Evolutionary conservation across 2,888 invertebrate genomes (phyloP), one percentile per base, ranked within the genome.

Genomic region (Tetramorium bicarinatum): DNA sequence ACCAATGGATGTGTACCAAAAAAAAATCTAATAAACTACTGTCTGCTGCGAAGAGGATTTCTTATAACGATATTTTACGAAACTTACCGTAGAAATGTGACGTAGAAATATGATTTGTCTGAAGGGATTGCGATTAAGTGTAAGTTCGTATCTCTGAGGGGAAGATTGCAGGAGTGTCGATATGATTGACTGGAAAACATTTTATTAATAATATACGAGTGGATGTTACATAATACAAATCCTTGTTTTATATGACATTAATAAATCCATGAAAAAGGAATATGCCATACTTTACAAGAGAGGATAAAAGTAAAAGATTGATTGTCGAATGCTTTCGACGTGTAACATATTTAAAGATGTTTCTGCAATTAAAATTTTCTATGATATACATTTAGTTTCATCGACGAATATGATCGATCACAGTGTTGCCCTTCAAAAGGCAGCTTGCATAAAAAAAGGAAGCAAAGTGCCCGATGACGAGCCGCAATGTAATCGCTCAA

Each of bases 351-450:
- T 9, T 54, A 6, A 34, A 56, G 67, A 4, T 47, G 29, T 66
- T 34, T 69, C 56, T 56, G n/a, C 49, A 15, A 34, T 62, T 34
- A 18, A 25, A 13, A n/a, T n/a, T 38, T 41, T 13, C 38, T 66
- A 56, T 15, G 21, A 18, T 52, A 52, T 66, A 21, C 29, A n/a
- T 71, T 69, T 71, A 64, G 56, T 29, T 86, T 66, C 72, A 71
- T 81, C 82, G 90, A 69, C 66, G 91, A 72, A 61, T 29, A 81
- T 29, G 25, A 76, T 71, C 82, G 84, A 77, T 38, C 84, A 89
- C 90, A 77, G 92, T 95, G 95, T 95, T 95, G 95, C 95, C 95
- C 95, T 95, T 95, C 95, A 95, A 93, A 94, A 95, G 95, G 95
- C 95, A 95, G 95, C 95, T 95, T 92, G 95, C 95, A 90, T 93